Base-by-base conservation (phyloP, 2,888 invertebrate genomes). In the Timema cristinae region DNA sequence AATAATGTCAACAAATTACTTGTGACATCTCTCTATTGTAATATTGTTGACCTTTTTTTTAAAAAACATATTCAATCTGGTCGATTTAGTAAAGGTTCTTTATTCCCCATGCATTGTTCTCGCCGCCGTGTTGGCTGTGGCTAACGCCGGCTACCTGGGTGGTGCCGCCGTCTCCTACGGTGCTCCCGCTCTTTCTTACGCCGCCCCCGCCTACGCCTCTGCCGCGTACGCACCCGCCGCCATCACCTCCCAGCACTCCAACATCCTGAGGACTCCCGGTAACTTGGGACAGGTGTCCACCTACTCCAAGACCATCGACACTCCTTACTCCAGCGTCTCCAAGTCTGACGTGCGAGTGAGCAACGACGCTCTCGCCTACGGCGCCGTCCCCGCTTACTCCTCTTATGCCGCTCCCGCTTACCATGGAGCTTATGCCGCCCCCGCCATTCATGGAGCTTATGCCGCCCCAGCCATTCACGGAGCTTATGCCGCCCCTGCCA, bases 301-400 rank as follows among this genome's bases (percentile, higher is more conserved):
- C 67, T 89, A 88, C 82, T 85, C 87, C 15, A 91, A 90, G 80
- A 86, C 89, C 74, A 86, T 90, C 77, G 88, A 89, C 81, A 91
- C 91, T 5, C 90, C 91, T 8, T 91, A 87, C 84, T 90, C 90
- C 68, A 90, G 89, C 79, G 89, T 89, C 63, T 87, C 89, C 78
- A 90, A 90, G 79, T 83, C 89, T 48, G 90, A 90, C 78, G 86
- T 90, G 49, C 87, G 90, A n/a, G 88, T 90, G 32, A 76, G 73
- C 71, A 76, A 75, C 71, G 76, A 76, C 73, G 73, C 71, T 51
- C 48, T 70, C 69, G 71, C 70, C 69, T 70, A 73, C 73, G 72
- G 70, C 71, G 72, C 69, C 52, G 32, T 32, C 32, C 32, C 32
- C 32, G 32, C 32, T 4, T 32, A 32, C 32, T 32, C 32, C 32